Conservation (phyloP, 1,140 invertebrate species). For the Zaprionus davidi region DNA sequence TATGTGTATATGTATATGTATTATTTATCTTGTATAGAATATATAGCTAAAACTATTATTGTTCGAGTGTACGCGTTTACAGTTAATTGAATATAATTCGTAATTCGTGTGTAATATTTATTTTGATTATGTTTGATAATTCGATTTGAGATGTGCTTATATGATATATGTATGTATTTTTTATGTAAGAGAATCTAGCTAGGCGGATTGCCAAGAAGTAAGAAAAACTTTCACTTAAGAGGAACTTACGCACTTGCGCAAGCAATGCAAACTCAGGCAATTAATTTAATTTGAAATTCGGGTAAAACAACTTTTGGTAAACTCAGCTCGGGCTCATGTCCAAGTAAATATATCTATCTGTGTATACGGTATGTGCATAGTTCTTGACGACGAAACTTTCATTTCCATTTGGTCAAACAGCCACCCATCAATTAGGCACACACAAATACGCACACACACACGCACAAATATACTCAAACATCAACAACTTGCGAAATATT, state of each 20-base stretch:
- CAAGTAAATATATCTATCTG: conserved; percentile 33
- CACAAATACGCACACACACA: conserved; percentile 31
- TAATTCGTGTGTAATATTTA: conserved; percentile 18
- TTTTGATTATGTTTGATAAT: conserved; percentile 39
- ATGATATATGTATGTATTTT: neutral
- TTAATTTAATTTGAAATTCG: conserved; percentile 38
- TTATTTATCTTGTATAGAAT: conserved; percentile 30
- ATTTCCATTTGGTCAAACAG: conserved; percentile 70
- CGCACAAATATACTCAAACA: neutral
- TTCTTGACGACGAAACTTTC: conserved; percentile 52
- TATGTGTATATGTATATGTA: conserved; percentile 30
- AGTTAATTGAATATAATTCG: conserved; percentile 45
- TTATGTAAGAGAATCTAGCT: neutral
- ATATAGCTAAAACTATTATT: conserved; percentile 74
- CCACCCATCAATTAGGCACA: conserved; percentile 62
- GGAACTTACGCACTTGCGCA: neutral
- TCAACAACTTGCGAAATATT: conserved; percentile 10
- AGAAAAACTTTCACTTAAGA: neutral
- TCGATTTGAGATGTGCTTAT: conserved; percentile 25
- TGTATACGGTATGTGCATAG: conserved; percentile 24
- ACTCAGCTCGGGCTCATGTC: conserved; percentile 34
- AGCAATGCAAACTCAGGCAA: conserved; percentile 18
- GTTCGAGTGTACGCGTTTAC: conserved; percentile 68
- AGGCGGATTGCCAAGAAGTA: neutral
- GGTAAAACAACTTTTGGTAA: conserved; percentile 28